Evolutionary conservation across 2,888 invertebrate genomes (phyloP).

Genomic region (Sicus ferrugineus): DNA sequence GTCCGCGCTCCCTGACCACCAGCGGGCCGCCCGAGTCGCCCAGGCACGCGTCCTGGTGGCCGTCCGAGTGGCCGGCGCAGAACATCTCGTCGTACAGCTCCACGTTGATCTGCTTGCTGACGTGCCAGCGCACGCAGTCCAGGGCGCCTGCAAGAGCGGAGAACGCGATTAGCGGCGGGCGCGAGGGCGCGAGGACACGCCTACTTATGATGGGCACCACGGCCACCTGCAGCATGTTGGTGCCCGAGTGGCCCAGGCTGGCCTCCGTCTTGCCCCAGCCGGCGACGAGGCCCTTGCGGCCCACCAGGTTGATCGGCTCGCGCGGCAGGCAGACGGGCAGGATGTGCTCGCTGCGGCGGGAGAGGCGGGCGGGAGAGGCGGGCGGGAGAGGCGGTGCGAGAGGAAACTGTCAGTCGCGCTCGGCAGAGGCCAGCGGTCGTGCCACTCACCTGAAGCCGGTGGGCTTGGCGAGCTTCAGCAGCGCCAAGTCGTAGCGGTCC

Average conservation of each 20-base stretch:
- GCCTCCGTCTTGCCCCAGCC: conserved; percentile 87
- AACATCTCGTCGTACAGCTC: conserved; percentile 82
- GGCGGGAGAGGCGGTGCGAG: background rate
- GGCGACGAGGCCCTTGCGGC: conserved; percentile 74
- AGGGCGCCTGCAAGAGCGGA: conserved; percentile 68
- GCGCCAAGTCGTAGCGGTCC: conserved; percentile 81
- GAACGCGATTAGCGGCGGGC: background rate
- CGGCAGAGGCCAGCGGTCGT: no score
- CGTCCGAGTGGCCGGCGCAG: conserved; percentile 84
- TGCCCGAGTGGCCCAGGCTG: conserved; percentile 77
- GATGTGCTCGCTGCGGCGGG: conserved; percentile 68
- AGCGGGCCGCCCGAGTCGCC: conserved; percentile 85
- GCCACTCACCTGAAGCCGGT: conserved; percentile 65
- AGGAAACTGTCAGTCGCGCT: background rate
- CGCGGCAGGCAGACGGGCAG: conserved; percentile 81
- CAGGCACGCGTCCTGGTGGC: conserved; percentile 82
- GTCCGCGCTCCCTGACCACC: conserved; percentile 72
- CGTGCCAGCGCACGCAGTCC: conserved; percentile 83
- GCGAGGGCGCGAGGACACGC: conserved; percentile 39
- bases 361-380: background rate
- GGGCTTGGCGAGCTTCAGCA: conserved; percentile 75
- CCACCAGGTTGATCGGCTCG: conserved; percentile 64
- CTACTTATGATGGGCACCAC: conserved; percentile 82
- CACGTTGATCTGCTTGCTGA: conserved; percentile 79
- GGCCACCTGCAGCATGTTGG: conserved; percentile 81